phyloP scores from a whole-genome alignment of 2,888 invertebrate genomes.

The Lordiphosa andalusiaca region DNA sequence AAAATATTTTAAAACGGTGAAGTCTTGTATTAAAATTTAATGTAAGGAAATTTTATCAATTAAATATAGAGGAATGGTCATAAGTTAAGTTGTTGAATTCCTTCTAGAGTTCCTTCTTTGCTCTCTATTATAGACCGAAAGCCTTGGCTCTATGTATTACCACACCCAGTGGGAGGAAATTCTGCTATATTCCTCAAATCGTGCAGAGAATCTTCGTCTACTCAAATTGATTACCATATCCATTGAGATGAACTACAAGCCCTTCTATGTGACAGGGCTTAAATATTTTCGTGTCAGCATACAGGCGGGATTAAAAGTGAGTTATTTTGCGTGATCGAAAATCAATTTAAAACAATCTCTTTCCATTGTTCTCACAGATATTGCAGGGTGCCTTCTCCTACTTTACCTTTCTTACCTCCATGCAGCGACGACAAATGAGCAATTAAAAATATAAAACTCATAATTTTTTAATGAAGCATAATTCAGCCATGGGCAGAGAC shows the following conservation, averaged over 20 bases:
- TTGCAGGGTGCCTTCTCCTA: slow-evolving; percentile 73
- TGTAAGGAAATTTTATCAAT: no score
- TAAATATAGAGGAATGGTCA: no score
- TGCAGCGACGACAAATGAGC: slow-evolving; percentile 49
- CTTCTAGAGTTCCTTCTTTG: neutral
- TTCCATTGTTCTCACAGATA: slow-evolving; percentile 42
- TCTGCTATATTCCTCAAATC: slow-evolving; percentile 55
- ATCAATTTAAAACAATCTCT: neutral
- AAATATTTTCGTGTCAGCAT: slow-evolving; percentile 70
- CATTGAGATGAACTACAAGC: slow-evolving; percentile 59
- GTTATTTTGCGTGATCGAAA: neutral
- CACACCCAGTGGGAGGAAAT: slow-evolving; percentile 65
- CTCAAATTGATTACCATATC: slow-evolving; percentile 63
- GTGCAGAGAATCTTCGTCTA: slow-evolving; percentile 56
- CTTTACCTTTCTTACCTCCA: slow-evolving; percentile 73
- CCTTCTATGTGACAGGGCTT: slow-evolving; percentile 64
- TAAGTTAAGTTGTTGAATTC: neutral
- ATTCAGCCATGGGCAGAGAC: slow-evolving; percentile 1
- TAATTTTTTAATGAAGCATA: slow-evolving; percentile 50
- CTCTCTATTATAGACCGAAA: slow-evolving; percentile 50
- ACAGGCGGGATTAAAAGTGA: slow-evolving; percentile 58
- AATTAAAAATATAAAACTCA: slow-evolving; percentile 32
- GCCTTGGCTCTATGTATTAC: slow-evolving; percentile 68
- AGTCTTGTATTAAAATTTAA: no score
- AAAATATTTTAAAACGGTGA: no score